Conservation (phyloP, 2,113 vertebrate species). For the Laticauda colubrina region DNA sequence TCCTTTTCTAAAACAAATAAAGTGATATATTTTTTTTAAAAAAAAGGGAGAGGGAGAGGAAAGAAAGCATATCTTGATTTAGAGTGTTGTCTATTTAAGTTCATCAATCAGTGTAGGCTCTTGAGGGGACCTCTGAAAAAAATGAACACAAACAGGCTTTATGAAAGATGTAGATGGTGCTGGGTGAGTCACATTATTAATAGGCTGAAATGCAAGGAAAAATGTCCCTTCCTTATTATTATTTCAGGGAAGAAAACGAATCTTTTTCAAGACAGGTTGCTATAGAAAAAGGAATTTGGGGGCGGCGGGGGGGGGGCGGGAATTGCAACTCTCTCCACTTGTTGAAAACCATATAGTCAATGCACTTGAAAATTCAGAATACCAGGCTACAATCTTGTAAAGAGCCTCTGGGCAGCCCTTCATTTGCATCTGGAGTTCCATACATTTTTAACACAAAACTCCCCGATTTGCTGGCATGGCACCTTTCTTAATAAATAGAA, state of each 20-base stretch:
- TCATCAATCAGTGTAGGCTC: conserved; percentile 54
- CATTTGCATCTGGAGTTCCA: not conserved
- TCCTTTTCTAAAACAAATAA: conserved; percentile 13
- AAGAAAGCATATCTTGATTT: conserved; percentile 44
- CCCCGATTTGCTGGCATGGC: accelerated
- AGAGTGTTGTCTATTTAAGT: conserved; percentile 57
- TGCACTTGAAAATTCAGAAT: accelerated
- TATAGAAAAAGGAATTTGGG: not conserved
- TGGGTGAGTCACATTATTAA: conserved; percentile 32
- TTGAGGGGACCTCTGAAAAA: conserved; percentile 26
- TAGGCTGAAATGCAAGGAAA: not conserved
- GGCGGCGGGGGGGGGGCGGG: accelerated
- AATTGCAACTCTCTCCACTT: not conserved
- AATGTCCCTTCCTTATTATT: not conserved
- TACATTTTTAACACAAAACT: conserved; percentile 1
- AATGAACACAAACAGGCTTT: conserved; percentile 64
- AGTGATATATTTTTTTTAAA: conserved; percentile 27
- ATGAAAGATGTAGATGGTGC: conserved; percentile 58
- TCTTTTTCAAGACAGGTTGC: not conserved
- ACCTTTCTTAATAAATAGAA: not conserved
- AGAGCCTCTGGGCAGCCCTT: not conserved
- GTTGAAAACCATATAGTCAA: not conserved
- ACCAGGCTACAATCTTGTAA: accelerated
- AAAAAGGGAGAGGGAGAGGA: too few relatives aligned
- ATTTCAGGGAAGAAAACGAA: not conserved